Evolutionary conservation across 1,140 invertebrate genomes (phyloP).

Genomic region (Aplysia californica): DNA sequence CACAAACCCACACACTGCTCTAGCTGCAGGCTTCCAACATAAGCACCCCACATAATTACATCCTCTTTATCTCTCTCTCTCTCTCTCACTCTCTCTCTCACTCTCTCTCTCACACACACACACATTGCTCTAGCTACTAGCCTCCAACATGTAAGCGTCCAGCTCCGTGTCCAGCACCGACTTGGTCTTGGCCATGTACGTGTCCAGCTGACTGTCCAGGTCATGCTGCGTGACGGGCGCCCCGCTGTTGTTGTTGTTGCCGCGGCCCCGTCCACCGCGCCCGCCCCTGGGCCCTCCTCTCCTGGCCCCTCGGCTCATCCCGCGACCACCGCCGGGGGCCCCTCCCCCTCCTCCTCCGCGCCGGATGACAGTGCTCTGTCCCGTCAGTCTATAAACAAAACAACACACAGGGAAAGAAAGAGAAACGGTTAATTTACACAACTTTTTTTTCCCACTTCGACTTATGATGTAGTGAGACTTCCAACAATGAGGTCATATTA

Average conservation of each 20-base stretch:
- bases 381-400: neutral
- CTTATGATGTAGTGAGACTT: too few relatives aligned
- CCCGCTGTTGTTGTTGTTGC: constrained; percentile 32
- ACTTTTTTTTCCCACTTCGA: too few relatives aligned
- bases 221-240: constrained; percentile 69
- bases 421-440: too few relatives aligned
- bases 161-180: constrained; percentile 69
- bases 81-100: too few relatives aligned
- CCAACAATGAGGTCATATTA: too few relatives aligned
- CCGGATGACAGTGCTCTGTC: neutral
- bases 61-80: too few relatives aligned
- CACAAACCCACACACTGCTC: too few relatives aligned
- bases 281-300: constrained; percentile 19
- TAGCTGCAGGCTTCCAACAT: too few relatives aligned
- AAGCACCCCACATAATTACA: too few relatives aligned
- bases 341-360: neutral
- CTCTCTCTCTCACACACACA: neutral
- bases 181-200: constrained; percentile 74
- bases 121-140: constrained; percentile 20
- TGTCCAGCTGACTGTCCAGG: constrained; percentile 73
- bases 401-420: neutral
- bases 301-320: constrained; percentile 27
- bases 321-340: constrained; percentile 22
- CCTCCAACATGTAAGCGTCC: constrained; percentile 61
- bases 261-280: constrained; percentile 39